A percentile compares a stretch with the other conserved stretches of the same genome.
Conservation (phyloP, 1,140 invertebrate species). For the Pseudomyrmex pallidus region DNA sequence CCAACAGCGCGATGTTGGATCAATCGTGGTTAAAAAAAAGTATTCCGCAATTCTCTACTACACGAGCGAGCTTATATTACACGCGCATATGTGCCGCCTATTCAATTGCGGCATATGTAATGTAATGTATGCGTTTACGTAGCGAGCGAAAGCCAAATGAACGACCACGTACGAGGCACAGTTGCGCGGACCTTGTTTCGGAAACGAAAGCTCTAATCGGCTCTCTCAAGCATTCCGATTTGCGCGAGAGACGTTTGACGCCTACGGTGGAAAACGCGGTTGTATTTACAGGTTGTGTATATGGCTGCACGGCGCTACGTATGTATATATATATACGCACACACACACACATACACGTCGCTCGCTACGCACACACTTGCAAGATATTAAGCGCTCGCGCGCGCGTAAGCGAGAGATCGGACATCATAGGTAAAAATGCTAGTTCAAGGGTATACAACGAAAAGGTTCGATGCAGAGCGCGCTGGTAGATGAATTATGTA, state of each 20-base stretch:
- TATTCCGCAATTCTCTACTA: constrained; percentile 14
- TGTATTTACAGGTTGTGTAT: background rate
- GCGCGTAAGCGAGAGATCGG: background rate
- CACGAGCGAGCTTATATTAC: constrained; percentile 2
- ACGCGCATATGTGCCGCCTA: constrained; percentile 12
- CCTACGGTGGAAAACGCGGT: constrained; percentile 15
- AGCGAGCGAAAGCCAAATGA: background rate
- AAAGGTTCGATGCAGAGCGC: background rate
- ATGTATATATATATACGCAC: too few species aligned
- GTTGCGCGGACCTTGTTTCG: background rate
- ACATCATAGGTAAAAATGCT: constrained; percentile 4
- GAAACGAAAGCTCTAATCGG: constrained; percentile 22
- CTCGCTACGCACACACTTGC: too few species aligned
- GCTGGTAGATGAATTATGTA: background rate
- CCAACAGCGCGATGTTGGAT: background rate
- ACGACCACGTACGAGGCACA: background rate
- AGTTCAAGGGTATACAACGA: constrained; percentile 24
- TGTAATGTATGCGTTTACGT: background rate
- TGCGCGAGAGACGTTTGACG: constrained; percentile 29
- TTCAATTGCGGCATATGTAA: constrained; percentile 6
- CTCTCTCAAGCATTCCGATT: background rate
- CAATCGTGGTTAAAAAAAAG: constrained; percentile 18
- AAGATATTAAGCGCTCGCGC: background rate
- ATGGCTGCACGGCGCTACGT: background rate
- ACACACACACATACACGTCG: background rate